A percentile compares a stretch with the other conserved stretches of the same genome.
These are phyloP conservation scores for Sprattus sprattus DNA, from an alignment of 2,113 vertebrate species.

Conservation along the genomic window DNA sequence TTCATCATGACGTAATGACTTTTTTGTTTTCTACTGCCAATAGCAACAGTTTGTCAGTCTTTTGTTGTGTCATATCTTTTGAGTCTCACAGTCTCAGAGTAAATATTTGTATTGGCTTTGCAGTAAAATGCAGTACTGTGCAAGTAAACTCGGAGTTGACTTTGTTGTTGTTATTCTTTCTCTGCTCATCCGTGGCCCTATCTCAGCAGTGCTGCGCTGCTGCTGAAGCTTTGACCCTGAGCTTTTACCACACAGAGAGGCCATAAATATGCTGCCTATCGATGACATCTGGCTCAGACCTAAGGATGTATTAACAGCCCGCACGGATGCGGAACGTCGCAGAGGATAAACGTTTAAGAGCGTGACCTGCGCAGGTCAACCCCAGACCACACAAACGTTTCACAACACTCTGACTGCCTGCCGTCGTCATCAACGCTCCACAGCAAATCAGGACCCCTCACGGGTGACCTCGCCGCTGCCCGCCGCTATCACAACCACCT, in stretches of 20 bases:
- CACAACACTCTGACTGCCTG: not conserved
- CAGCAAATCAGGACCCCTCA: slow-evolving; percentile 20
- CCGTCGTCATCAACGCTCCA: not conserved
- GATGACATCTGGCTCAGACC: not conserved
- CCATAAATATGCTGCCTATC: not conserved
- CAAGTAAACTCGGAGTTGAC: no score
- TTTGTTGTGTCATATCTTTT: no score
- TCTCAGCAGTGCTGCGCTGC: not conserved
- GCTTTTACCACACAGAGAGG: not conserved
- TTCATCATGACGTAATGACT: no score
- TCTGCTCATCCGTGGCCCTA: not conserved
- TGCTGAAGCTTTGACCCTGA: not conserved
- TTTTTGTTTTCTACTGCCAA: no score
- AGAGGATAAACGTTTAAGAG: not conserved
- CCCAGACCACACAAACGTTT: not conserved
- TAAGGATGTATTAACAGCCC: not conserved
- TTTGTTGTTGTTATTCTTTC: not conserved
- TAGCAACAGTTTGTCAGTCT: no score
- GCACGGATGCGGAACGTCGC: not conserved
- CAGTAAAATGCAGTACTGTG: no score
- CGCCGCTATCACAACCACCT: slow-evolving; percentile 40
- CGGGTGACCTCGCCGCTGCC: slow-evolving; percentile 1
- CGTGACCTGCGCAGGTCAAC: not conserved
- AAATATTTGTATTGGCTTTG: no score
- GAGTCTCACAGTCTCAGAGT: no score